Conservation (phyloP, 2,113 vertebrate species). For the Anolis sagrei region DNA sequence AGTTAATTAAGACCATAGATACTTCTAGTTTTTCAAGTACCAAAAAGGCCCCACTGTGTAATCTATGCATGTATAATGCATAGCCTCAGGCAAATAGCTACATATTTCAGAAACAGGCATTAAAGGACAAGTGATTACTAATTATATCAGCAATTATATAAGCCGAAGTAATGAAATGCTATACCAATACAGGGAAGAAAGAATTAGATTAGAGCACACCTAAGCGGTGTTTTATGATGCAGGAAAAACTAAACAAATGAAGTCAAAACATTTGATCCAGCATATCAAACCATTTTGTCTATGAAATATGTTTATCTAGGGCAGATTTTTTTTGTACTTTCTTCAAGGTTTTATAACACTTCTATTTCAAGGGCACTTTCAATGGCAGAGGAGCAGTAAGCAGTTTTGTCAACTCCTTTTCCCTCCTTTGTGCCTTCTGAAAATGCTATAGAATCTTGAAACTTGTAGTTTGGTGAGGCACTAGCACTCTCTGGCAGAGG, state of each 20-base stretch:
- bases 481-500: too few species aligned
- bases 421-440: background rate
- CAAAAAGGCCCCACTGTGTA: background rate
- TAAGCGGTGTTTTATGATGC: background rate
- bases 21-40: background rate
- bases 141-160: constrained; percentile 19
- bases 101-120: background rate
- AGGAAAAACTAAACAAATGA: background rate
- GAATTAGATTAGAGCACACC: constrained; percentile 11
- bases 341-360: background rate
- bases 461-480: background rate
- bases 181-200: background rate
- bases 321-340: constrained; percentile 2
- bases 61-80: background rate
- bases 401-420: background rate
- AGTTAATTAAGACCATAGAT: background rate
- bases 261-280: constrained; percentile 12
- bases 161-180: constrained; percentile 4
- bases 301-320: constrained; percentile 8
- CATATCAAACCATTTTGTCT: background rate
- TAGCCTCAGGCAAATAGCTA: background rate
- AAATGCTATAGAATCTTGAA: background rate
- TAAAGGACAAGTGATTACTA: background rate
- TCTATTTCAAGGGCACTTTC: background rate
- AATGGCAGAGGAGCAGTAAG: background rate